Evolutionary conservation across 2,888 invertebrate genomes (phyloP).

Genomic region (Sinohyriopsis cumingii): DNA sequence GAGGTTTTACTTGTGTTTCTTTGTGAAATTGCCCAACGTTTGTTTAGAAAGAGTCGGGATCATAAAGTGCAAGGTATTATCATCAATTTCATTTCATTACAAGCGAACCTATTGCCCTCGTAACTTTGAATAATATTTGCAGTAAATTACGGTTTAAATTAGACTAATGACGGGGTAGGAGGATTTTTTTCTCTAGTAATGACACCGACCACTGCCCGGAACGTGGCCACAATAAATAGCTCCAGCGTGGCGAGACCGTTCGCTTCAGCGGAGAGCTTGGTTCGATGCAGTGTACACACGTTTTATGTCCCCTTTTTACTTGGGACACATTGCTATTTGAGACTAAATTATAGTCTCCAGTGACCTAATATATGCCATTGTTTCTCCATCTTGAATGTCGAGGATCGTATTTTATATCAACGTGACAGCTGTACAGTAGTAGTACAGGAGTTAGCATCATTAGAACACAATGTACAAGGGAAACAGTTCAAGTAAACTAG

Average conservation of each 20-base stretch:
- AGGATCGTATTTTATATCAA: too few species aligned
- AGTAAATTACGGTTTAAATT: conserved; percentile 32
- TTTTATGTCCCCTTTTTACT: conserved; percentile 4
- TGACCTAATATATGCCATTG: too few species aligned
- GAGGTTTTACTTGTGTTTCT: conserved; percentile 10
- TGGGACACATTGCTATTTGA: not conserved
- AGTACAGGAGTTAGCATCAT: too few species aligned
- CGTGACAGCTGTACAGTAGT: too few species aligned
- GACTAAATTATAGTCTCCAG: too few species aligned
- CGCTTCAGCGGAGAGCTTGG: conserved; percentile 10
- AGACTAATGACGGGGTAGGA: conserved; percentile 22
- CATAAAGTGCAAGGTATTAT: too few species aligned
- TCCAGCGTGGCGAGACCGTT: conserved; percentile 19
- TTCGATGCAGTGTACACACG: conserved; percentile 22
- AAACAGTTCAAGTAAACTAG: too few species aligned
- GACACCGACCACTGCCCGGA: conserved; percentile 18
- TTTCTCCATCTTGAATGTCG: too few species aligned
- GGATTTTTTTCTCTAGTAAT: conserved; percentile 9
- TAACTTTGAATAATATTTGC: conserved; percentile 23
- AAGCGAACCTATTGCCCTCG: conserved; percentile 16
- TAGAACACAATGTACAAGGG: too few species aligned
- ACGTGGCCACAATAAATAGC: conserved; percentile 22
- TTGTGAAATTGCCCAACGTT: conserved; percentile 3
- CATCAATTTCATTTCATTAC: too few species aligned
- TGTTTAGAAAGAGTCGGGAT: not conserved